phyloP scores from a whole-genome alignment of 2,113 vertebrate species.

The Smithornis capensis region DNA sequence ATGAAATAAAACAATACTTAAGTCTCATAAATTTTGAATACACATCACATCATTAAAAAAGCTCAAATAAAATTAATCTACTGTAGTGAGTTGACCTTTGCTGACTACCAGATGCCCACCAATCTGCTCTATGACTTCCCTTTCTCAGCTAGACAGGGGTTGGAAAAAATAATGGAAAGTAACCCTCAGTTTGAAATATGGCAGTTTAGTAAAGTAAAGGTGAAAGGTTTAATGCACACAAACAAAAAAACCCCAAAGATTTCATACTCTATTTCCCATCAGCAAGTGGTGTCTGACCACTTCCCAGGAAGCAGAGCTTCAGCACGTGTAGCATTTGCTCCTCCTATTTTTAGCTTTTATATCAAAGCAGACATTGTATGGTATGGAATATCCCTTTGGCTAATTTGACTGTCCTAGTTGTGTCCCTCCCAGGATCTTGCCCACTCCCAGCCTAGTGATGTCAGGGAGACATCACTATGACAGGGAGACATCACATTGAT shows the following conservation, averaged over 20 bases:
- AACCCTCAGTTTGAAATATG: too few species aligned
- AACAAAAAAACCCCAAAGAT: not conserved
- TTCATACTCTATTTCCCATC: not conserved
- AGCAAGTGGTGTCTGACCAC: not conserved
- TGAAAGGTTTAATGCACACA: rapidly evolving
- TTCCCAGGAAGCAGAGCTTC: not conserved
- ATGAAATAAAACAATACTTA: not conserved
- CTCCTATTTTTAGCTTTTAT: not conserved
- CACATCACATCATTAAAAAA: not conserved
- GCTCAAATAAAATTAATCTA: not conserved
- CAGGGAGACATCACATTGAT: too few species aligned
- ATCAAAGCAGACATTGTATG: not conserved
- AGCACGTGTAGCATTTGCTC: not conserved
- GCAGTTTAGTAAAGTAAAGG: not conserved
- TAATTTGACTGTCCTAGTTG: not conserved
- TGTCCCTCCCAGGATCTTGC: not conserved
- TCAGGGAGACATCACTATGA: too few species aligned
- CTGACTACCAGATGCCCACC: not conserved
- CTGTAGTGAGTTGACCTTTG: not conserved
- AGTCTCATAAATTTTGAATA: not conserved
- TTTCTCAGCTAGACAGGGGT: not conserved
- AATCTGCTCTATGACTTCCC: not conserved
- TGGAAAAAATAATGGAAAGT: not conserved
- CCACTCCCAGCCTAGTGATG: not conserved
- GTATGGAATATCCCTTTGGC: not conserved